Evolutionary conservation across 2,113 vertebrate genomes (phyloP), one percentile per base, ranked within the genome.

Genomic region (Anarhynchus alexandrinus): DNA sequence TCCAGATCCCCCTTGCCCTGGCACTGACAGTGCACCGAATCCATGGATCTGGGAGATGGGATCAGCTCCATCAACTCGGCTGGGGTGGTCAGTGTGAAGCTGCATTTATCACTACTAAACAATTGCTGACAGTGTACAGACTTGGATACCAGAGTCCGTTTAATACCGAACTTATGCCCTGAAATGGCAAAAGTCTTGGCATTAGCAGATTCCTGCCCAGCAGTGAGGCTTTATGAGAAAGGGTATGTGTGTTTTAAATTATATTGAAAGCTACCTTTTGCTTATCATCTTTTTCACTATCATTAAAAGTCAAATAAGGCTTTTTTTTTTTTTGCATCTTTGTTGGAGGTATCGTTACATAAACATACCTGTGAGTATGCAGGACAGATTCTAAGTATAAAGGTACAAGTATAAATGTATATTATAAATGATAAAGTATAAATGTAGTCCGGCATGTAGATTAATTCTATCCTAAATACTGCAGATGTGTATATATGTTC

Each of bases 1-100:
- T 30, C 16, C 3, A 5, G 17, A 47, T 36, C 6, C 8, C 14
- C 5, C 17, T 73, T 5, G 2, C 26, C 9, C 45, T 49, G 23
- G 30, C 36, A 36, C 10, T 88, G 17, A 18, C 9, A 19, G 0
- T 1, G 11, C 32, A 20, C 21, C 0, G 1, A 73, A 49, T 25
- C 18, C 11, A 8, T 29, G 40, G 45, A 42, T 42, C 38, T 80
- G 42, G 67, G 42, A 74, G 2, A n/a, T n/a, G n/a, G n/a, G n/a
- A n/a, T n/a, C n/a, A n/a, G 10, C 4, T 20, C 2, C 5, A 43
- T 25, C 23, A 83, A 49, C 15, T 62, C 11, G 38, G 0, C 8
- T 12, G 19, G 4, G 18, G 58, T 32, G 11, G 7, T 55, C n/a
- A 22, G 21, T 36, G 9, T n/a, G n/a, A 80, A 83, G 38, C 12